Evolutionary conservation across 2,888 invertebrate genomes (phyloP), one percentile per base, ranked within the genome.

Genomic region (Noctua janthe): DNA sequence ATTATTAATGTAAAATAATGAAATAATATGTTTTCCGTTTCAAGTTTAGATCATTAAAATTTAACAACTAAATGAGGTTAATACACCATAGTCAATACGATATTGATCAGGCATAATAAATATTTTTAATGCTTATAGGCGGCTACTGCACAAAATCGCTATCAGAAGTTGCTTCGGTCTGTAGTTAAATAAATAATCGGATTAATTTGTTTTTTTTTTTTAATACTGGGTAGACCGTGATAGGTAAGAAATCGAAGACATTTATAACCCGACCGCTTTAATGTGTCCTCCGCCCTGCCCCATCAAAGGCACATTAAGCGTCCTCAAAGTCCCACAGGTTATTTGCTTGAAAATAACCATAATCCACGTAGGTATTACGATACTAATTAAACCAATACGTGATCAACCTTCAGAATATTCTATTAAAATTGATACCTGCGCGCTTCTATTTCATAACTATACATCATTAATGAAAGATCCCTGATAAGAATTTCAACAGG

Each of bases 1-100:
- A 20, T 84, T 81, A 70, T 72, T 76, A n/a, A n/a, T n/a, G n/a
- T n/a, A 71, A 69, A 49, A 80, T 81, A 74, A 43, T 56, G 8
- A 15, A n/a, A 66, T 62, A 59, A 13, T 8, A n/a, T 23, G n/a
- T 76, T 84, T 82, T 54, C 82, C 85, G 85, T 72, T 69, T 43
- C 39, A 17, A 62, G 29, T 69, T 54, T 49, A 56, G 49, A 29
- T 66, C 56, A 39, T 64, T 71, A 70, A 70, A 71, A 76, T 83
- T 64, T n/a, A n/a, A 62, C 5, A 39, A 84, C 10, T 29, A 20
- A 72, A 35, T 83, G 62, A 39, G 10, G 62, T 69, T 72, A 84
- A 20, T 71, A 17, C 1, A 47, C 7, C 6, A 39, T 62, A 71
- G 13, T 15, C 6, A 47, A 35, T 71, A 29, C 5, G 54, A 47